Percentiles rank a stretch among this genome's conserved stretches.
Evolutionary conservation across 1,140 invertebrate genomes (phyloP).

Genomic region (Trichogramma pretiosum): DNA sequence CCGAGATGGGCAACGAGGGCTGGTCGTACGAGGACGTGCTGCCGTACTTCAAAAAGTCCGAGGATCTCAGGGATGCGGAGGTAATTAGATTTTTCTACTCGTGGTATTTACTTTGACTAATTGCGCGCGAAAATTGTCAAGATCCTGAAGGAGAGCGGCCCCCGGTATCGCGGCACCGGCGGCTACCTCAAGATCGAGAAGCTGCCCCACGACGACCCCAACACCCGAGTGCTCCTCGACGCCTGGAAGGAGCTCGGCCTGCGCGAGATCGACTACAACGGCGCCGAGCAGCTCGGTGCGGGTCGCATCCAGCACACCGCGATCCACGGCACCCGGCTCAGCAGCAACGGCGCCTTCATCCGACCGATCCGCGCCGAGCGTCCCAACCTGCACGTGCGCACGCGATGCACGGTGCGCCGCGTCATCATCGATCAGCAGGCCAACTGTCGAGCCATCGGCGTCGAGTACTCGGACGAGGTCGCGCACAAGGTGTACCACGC

Average conservation of each 20-base stretch:
- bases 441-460: neutral
- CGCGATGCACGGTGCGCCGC: constrained; percentile 53
- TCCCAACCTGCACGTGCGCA: constrained; percentile 59
- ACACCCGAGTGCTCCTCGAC: neutral
- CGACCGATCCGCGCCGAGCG: constrained; percentile 55
- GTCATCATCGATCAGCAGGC: constrained; percentile 44
- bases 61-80: constrained; percentile 18
- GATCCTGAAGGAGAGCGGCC: neutral
- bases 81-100: too few relatives aligned
- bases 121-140: too few relatives aligned
- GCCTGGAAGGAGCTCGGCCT: constrained; percentile 2
- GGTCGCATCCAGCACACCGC: constrained; percentile 48
- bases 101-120: neutral
- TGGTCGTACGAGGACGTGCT: constrained; percentile 53
- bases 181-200: constrained; percentile 1
- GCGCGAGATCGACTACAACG: neutral
- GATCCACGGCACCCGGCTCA: constrained; percentile 53
- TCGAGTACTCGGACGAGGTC: constrained; percentile 13
- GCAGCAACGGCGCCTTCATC: constrained; percentile 60
- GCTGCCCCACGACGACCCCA: neutral
- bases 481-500: constrained; percentile 25
- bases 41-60: constrained; percentile 48
- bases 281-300: constrained; percentile 41
- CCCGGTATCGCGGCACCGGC: neutral
- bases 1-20: constrained; percentile 38